A percentile compares a stretch with the other conserved stretches of the same genome.
These are phyloP conservation scores for Drosophila miranda DNA, from an alignment of 1,140 invertebrate genomes.

Conservation along the genomic window DNA sequence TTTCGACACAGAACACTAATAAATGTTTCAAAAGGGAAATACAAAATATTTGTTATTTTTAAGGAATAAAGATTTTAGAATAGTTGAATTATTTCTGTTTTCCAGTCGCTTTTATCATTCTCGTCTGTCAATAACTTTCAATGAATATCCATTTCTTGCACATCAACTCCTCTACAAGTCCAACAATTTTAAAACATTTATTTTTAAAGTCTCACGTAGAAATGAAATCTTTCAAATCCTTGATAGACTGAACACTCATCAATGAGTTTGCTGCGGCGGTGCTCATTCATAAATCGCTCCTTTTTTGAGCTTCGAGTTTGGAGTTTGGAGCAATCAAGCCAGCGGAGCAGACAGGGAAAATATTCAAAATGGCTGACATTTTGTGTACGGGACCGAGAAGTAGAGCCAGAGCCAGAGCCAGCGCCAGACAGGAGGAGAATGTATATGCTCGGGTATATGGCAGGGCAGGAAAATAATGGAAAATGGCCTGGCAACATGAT, in stretches of 20 bases:
- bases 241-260: constrained; percentile 30
- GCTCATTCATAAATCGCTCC: constrained; percentile 38
- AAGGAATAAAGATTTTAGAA: background rate
- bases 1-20: too few relatives aligned
- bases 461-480: constrained; percentile 55
- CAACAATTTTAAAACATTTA: background rate
- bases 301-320: constrained; percentile 1
- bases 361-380: constrained; percentile 80
- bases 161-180: too few relatives aligned
- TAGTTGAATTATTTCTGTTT: background rate
- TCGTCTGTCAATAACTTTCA: background rate
- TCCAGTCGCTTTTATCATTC: background rate
- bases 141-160: background rate
- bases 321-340: constrained; percentile 17
- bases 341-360: constrained; percentile 42
- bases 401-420: too few relatives aligned
- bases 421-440: background rate
- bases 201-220: constrained; percentile 21
- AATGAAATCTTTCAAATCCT: constrained; percentile 28
- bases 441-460: constrained; percentile 10
- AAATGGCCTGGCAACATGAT: constrained; percentile 68
- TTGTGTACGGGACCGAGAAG: background rate
- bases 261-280: background rate
- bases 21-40: too few relatives aligned
- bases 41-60: too few relatives aligned